Conservation (phyloP, 1,140 invertebrate species). For the Lepidurus apus region DNA sequence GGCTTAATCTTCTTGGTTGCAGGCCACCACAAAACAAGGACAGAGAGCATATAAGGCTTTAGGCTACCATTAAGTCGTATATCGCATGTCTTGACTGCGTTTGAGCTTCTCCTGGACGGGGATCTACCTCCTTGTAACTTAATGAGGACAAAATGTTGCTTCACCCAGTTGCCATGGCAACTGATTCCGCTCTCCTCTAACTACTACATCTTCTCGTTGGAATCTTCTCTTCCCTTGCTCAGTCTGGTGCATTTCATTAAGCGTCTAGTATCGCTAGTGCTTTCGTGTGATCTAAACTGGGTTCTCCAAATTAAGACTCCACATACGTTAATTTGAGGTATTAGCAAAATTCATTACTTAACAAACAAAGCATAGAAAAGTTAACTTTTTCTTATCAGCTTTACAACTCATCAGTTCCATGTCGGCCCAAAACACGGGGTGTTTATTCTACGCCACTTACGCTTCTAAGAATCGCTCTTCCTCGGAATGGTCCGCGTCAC, state of each 20-base stretch:
- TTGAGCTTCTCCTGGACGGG: background rate
- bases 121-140: background rate
- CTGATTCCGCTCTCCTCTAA: background rate
- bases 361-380: too few relatives aligned
- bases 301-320: too few relatives aligned
- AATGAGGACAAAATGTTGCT: constrained; percentile 15
- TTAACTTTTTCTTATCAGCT: too few relatives aligned
- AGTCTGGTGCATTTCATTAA: background rate
- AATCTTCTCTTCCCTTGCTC: background rate
- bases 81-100: constrained; percentile 14
- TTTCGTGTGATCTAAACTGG: background rate
- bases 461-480: background rate
- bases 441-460: background rate
- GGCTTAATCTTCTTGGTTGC: background rate
- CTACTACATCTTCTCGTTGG: background rate
- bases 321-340: too few relatives aligned
- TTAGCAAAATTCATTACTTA: too few relatives aligned
- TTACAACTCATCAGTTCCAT: background rate
- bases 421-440: background rate
- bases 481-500: background rate
- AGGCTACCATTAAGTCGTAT: constrained; percentile 4
- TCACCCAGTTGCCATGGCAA: background rate
- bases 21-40: background rate
- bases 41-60: background rate
- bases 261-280: background rate